Conservation (phyloP, 2,113 vertebrate species). For the Podarcis muralis region DNA sequence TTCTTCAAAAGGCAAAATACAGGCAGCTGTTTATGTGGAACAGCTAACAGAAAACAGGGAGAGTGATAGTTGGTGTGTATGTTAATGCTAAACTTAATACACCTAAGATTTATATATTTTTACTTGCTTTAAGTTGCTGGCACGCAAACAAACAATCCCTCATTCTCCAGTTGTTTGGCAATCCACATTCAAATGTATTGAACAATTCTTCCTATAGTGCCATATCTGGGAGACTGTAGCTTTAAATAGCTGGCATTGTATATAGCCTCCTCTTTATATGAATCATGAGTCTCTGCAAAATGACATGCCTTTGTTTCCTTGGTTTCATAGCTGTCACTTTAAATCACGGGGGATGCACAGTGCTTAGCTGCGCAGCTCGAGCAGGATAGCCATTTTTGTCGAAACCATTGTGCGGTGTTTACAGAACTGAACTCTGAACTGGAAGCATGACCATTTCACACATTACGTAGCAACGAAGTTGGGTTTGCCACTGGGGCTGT, state of each 20-base stretch:
- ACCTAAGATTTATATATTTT: background rate
- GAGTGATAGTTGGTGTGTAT: background rate
- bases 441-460: background rate
- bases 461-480: background rate
- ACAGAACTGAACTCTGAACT: constrained; percentile 14
- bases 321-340: background rate
- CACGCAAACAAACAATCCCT: background rate
- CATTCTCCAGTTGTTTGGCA: background rate
- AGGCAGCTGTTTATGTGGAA: background rate
- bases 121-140: background rate
- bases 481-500: background rate
- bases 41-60: background rate
- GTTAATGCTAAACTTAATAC: background rate
- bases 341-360: constrained; percentile 8
- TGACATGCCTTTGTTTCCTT: background rate
- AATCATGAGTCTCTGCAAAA: background rate
- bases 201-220: background rate
- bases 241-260: background rate
- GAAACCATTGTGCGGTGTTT: background rate
- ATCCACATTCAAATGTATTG: background rate
- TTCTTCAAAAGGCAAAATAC: background rate
- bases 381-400: background rate
- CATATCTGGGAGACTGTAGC: background rate
- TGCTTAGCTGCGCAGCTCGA: background rate
- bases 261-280: background rate